Evolutionary conservation across 2,888 invertebrate species (phyloP), one percentile per base, ranked within the genome.

Genomic region (Capitulum mitella): DNA sequence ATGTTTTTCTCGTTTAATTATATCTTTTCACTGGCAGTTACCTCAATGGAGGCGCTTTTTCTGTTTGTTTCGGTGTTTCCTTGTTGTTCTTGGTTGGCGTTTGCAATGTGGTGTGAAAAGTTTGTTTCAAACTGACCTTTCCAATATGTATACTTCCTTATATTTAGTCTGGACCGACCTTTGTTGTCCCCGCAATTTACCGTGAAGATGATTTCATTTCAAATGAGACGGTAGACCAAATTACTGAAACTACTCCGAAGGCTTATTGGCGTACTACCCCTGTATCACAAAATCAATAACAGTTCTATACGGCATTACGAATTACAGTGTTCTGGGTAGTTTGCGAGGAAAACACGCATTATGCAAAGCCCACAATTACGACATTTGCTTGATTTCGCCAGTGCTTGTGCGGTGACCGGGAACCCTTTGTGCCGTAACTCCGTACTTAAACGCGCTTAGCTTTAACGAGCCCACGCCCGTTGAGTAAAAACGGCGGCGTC

Each of bases 341-440:
- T 70, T 70, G 70, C 70, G 40, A 40, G 70, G 70, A 70, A 70
- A 70, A 70, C 70, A 70, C 2, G 26, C 40, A 70, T 70, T 70
- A 70, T 40, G 70, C 40, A 70, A 37, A 40, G 37, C 37, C 70
- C 22, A 19, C 40, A 40, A 70, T 70, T 70, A 70, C 26, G 37
- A 19, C 22, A 2, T 37, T 37, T 37, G 70, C 70, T 70, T 64
- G 70, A 40, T 2, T 29, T 8, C 64, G 40, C 19, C 70, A 22
- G 10, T 22, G 37, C 40, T 8, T 22, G 40, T 40, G 22, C 26
- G 37, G 64, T 10, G 70, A n/a, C n/a, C n/a, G n/a, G n/a, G n/a
- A n/a, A n/a, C n/a, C n/a, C n/a, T n/a, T n/a, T n/a, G n/a, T n/a
- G n/a, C n/a, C n/a, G n/a, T n/a, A n/a, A n/a, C n/a, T n/a, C n/a